A percentile compares a stretch with the other conserved stretches of the same genome.
Conservation (phyloP, 2,797 vertebrate genomes). For the Yasuhikotakia modesta region DNA sequence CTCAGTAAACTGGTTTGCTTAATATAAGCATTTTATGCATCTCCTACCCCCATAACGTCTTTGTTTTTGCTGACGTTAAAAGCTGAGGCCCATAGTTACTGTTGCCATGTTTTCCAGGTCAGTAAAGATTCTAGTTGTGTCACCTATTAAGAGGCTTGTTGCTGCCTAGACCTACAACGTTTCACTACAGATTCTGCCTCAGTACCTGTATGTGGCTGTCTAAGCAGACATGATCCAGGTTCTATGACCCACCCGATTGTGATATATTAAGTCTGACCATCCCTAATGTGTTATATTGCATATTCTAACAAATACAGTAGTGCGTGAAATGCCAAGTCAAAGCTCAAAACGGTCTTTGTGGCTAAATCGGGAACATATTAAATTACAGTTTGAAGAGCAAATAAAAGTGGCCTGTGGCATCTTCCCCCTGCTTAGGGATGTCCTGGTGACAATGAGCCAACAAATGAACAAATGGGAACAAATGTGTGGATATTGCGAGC, state of each 20-base stretch:
- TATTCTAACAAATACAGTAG: neutral
- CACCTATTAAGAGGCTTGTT: neutral
- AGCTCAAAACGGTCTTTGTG: conserved; percentile 29
- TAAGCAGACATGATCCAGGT: neutral
- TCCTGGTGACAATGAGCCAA: conserved; percentile 12
- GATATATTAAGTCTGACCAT: neutral
- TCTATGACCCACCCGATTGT: neutral
- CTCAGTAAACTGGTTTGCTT: neutral
- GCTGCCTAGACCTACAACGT: neutral
- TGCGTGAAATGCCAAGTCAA: conserved; percentile 18
- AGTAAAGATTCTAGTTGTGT: conserved; percentile 16
- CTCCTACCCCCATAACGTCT: neutral
- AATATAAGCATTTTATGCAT: neutral
- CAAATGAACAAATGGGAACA: no score
- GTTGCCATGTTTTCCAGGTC: conserved; percentile 34
- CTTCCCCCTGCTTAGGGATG: conserved; percentile 19
- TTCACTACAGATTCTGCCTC: neutral
- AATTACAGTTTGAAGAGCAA: conserved; percentile 37
- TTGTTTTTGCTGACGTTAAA: conserved; percentile 9
- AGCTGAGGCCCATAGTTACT: conserved; percentile 19
- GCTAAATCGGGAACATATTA: conserved; percentile 12
- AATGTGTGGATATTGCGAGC: conserved; percentile 43
- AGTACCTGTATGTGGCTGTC: neutral
- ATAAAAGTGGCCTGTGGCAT: conserved; percentile 33
- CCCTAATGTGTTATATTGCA: neutral